Evolutionary conservation across 2,888 invertebrate genomes (phyloP).

Genomic region (Xestia ashworthii): DNA sequence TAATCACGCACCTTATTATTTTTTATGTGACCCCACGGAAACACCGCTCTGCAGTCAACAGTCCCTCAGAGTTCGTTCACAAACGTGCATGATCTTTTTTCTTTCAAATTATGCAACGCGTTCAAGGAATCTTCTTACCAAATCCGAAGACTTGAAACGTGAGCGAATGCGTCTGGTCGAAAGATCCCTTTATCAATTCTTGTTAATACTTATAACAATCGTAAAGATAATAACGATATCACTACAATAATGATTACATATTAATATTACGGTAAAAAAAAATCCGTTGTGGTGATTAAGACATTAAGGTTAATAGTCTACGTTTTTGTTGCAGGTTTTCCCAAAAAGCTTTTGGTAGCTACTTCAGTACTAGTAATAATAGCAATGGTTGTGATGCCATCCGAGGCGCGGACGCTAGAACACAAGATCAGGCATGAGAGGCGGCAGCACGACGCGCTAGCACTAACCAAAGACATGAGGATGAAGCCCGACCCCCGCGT

Average conservation of each 20-base stretch:
- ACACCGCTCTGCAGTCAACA: constrained; percentile 63
- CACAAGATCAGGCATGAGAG: constrained; percentile 82
- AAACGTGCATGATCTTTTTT: constrained; percentile 31
- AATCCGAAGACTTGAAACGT: constrained; percentile 55
- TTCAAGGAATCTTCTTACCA: constrained; percentile 53
- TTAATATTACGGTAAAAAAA: constrained; percentile 16
- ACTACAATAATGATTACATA: constrained; percentile 32
- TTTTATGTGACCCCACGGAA: constrained; percentile 85
- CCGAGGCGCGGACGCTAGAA: constrained; percentile 80
- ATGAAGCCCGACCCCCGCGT: constrained; percentile 65
- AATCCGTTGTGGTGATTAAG: neutral
- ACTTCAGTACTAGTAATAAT: constrained; percentile 84
- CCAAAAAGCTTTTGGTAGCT: constrained; percentile 90
- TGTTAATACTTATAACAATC: constrained; percentile 38
- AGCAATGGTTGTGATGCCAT: constrained; percentile 85
- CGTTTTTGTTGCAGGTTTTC: constrained; percentile 85
- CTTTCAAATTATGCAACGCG: constrained; percentile 52
- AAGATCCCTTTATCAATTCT: constrained; percentile 60
- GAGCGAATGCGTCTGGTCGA: constrained; percentile 51
- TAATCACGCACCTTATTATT: constrained; percentile 88
- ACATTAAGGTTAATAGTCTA: constrained; percentile 24
- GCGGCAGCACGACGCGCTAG: constrained; percentile 74
- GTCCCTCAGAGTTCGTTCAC: constrained; percentile 46
- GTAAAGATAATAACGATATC: constrained; percentile 47
- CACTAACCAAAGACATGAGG: constrained; percentile 75